Base-by-base conservation (phyloP, 2,797 vertebrate species). In the Sebastes hopkinsi region DNA sequence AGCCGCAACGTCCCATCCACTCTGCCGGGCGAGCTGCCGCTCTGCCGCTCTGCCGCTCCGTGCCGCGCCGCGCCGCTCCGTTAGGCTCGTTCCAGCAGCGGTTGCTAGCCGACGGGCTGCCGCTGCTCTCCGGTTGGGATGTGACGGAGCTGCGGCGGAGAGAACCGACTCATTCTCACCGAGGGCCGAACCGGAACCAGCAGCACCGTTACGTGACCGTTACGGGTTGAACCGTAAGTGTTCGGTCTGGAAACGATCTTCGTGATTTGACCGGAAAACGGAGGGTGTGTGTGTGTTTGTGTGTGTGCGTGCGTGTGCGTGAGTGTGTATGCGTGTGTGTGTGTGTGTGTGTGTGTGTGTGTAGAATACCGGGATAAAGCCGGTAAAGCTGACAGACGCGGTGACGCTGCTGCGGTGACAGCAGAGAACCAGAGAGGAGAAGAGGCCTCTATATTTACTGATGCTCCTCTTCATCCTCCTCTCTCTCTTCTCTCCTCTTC, bases 91-190 rank as follows among this genome's bases (percentile, higher is more conserved):
- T 74, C 74, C 73, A 67, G 85, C 74, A 75, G 82, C 81, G 86
- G 69, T 80, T 80, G 82, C 82, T 80, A 77, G 56, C 74, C 86
- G 89, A 81, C 76, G 52, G 85, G 84, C 89, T 64, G 83, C 77
- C 65, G 86, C 82, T 59, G 81, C 79, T 72, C 70, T 38, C 81
- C 52, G 85, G 9, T 16, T 88, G 83, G 78, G 91, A 93, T 93
- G 93, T 93, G 93, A 93, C 89, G 65, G 92, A 92, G 89, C 85
- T 85, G 91, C 94, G 85, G 92, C 90, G 80, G 79, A 79, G 75
- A 84, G 0, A 56, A 85, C 52, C 32, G 86, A 86, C 72, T 60
- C 62, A 65, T 61, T 23, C 34, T 62, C 72, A 72, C 76, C 62
- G 74, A 18, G 68, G 75, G 81, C 77, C 75, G 68, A 83, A 79